phyloP scores from a whole-genome alignment of 2,797 vertebrate genomes.

The Galago senegalensis region DNA sequence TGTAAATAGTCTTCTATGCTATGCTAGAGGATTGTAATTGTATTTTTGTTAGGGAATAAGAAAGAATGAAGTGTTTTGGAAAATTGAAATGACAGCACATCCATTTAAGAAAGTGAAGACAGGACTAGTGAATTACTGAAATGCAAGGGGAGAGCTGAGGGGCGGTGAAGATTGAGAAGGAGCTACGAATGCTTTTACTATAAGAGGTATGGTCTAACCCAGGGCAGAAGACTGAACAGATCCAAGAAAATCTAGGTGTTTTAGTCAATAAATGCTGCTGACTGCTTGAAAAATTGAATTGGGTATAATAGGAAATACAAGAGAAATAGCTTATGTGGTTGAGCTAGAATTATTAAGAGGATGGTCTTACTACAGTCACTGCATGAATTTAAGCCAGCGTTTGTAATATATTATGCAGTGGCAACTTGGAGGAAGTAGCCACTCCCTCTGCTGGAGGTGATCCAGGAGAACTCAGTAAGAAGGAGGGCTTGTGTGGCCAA shows the following conservation, averaged over 20 bases:
- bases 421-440: neutral
- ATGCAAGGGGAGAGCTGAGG: neutral
- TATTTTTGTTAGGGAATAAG: neutral
- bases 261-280: neutral
- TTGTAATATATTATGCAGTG: neutral
- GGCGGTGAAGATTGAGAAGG: neutral
- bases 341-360: neutral
- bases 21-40: conserved; percentile 25
- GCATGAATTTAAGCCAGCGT: neutral
- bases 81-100: neutral
- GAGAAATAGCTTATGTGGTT: neutral
- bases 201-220: neutral
- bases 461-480: neutral
- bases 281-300: neutral
- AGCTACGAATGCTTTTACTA: neutral
- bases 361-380: neutral
- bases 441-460: neutral
- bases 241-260: neutral
- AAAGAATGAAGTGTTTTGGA: neutral
- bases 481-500: neutral
- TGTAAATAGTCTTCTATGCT: neutral
- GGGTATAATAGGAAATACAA: neutral
- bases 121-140: neutral
- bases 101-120: neutral
- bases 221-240: neutral